Evolutionary conservation across 2,888 invertebrate genomes (phyloP).

Genomic region (Limnephilus marmoratus): DNA sequence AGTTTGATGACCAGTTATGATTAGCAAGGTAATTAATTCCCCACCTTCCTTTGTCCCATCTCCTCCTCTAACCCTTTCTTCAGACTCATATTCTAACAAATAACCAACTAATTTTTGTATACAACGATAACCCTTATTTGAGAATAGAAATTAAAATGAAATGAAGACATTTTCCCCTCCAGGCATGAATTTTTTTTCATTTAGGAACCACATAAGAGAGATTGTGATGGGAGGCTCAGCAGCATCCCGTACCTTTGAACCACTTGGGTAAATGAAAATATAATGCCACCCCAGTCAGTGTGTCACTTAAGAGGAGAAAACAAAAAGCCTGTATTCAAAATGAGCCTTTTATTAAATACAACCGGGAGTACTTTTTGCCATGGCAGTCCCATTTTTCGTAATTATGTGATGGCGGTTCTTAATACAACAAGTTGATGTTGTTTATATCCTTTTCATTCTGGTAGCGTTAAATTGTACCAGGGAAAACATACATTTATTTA

Average conservation of each 20-base stretch:
- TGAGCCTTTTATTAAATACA: constrained; percentile 42
- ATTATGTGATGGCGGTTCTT: constrained; percentile 10
- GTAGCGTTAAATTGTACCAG: neutral
- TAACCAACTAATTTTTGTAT: neutral
- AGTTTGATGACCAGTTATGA: too few relatives aligned
- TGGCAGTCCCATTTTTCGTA: constrained; percentile 5
- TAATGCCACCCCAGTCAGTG: constrained; percentile 48
- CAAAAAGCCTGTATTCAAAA: constrained; percentile 51
- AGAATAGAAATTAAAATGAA: constrained; percentile 51
- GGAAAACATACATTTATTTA: neutral
- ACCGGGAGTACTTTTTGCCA: constrained; percentile 14
- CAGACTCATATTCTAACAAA: too few relatives aligned
- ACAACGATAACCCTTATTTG: constrained; percentile 5
- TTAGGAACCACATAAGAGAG: constrained; percentile 54
- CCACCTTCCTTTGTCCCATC: too few relatives aligned
- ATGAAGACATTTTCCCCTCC: constrained; percentile 62
- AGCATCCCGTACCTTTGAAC: neutral
- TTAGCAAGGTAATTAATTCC: too few relatives aligned
- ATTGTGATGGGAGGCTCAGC: constrained; percentile 42
- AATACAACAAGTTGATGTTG: neutral
- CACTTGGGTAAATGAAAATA: constrained; percentile 63
- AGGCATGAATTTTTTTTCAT: constrained; percentile 58
- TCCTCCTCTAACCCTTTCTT: too few relatives aligned
- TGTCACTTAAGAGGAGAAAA: constrained; percentile 45
- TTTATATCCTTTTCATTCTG: neutral